phyloP scores from a whole-genome alignment of 2,888 invertebrate species.

The Xylota segnis region DNA sequence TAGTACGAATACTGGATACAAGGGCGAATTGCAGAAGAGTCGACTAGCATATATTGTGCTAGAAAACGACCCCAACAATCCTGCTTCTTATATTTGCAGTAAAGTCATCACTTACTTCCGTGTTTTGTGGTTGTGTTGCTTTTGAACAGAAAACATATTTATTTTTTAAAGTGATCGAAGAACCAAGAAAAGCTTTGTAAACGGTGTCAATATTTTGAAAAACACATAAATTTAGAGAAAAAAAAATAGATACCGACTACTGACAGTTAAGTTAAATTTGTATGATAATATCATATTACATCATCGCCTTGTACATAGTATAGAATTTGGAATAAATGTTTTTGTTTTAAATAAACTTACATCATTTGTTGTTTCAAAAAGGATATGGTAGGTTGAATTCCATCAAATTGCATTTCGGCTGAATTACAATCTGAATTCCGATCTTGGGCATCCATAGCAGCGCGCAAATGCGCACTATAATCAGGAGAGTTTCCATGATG shows the following conservation, averaged over 20 bases:
- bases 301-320: constrained; percentile 17
- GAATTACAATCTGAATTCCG: constrained; percentile 96
- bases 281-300: not conserved
- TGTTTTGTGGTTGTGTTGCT: not conserved
- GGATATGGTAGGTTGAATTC: constrained; percentile 98
- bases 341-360: constrained; percentile 68
- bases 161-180: not conserved
- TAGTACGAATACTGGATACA: not conserved
- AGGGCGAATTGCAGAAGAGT: not conserved
- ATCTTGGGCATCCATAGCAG: constrained; percentile 93
- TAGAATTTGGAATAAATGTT: not conserved
- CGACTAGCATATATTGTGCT: not conserved
- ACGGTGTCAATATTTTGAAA: not conserved
- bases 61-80: no score
- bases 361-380: constrained; percentile 88
- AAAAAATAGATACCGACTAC: not conserved
- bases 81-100: not conserved
- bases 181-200: not conserved
- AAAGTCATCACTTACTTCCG: not conserved
- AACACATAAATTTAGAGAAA: not conserved
- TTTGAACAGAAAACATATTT: not conserved
- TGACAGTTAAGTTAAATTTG: no score
- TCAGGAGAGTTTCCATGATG: constrained; percentile 93
- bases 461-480: constrained; percentile 89
- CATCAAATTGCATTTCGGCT: constrained; percentile 95